These are phyloP conservation scores for Mormoops blainvillei DNA, from an alignment of 2,113 vertebrate genomes.

Conservation along the genomic window DNA sequence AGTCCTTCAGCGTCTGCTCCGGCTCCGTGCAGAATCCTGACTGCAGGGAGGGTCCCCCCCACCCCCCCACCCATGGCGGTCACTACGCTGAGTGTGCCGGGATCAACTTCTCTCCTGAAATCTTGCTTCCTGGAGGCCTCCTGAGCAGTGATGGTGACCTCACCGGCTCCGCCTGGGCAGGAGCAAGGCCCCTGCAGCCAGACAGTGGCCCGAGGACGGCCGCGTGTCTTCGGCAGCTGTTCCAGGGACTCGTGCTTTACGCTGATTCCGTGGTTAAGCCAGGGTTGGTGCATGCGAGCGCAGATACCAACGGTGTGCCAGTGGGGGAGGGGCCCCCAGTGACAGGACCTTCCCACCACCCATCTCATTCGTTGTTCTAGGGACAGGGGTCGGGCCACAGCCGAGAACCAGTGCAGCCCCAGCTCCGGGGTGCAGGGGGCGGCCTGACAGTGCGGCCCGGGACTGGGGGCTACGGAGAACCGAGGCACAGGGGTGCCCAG, in stretches of 20 bases:
- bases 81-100: neutral
- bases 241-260: neutral
- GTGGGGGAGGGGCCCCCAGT: neutral
- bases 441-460: neutral
- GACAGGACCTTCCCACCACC: neutral
- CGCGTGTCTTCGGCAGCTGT: neutral
- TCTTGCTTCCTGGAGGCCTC: neutral
- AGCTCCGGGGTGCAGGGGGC: rapidly evolving
- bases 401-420: neutral
- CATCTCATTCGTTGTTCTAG: neutral
- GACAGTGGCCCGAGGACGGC: neutral
- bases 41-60: neutral
- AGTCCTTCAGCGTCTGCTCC: neutral
- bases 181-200: rapidly evolving
- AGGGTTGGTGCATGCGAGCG: rapidly evolving
- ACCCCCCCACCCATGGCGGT: neutral
- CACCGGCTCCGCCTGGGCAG: rapidly evolving
- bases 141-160: neutral
- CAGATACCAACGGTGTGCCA: rapidly evolving
- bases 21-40: rapidly evolving
- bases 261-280: neutral
- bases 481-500: rapidly evolving
- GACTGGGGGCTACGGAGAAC: neutral
- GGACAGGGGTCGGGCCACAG: neutral
- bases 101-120: neutral